Evolutionary conservation across 2,888 invertebrate genomes (phyloP).

Genomic region (Aproaerema taeniolella): DNA sequence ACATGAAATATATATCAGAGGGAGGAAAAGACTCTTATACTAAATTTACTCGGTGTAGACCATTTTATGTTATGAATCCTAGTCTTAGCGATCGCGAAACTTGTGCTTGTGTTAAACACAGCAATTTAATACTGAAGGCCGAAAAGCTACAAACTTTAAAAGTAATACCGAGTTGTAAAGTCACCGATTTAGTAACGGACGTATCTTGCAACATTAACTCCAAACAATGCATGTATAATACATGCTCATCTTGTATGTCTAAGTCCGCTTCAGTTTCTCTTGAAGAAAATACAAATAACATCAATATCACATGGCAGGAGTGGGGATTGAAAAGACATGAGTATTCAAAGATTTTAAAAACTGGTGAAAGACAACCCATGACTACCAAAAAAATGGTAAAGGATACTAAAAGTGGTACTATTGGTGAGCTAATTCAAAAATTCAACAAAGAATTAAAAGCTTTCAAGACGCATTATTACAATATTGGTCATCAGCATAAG

Average conservation of each 20-base stretch:
- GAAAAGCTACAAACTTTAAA: too few relatives aligned
- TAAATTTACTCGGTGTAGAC: too few relatives aligned
- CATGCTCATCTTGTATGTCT: constrained; percentile 16
- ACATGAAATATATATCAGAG: constrained; percentile 17
- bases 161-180: constrained; percentile 9
- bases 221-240: constrained; percentile 17
- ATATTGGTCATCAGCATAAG: too few relatives aligned
- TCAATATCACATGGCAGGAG: constrained; percentile 15
- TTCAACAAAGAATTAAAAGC: too few relatives aligned
- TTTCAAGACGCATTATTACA: too few relatives aligned
- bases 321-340: constrained; percentile 13
- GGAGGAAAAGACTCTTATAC: too few relatives aligned
- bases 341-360: constrained; percentile 11
- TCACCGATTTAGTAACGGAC: constrained; percentile 15
- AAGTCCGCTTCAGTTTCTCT: constrained; percentile 15
- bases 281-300: constrained; percentile 15
- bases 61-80: too few relatives aligned
- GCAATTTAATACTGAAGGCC: too few relatives aligned
- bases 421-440: too few relatives aligned
- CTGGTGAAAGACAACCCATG: constrained; percentile 10
- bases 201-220: constrained; percentile 14
- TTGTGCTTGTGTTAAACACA: too few relatives aligned
- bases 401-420: too few relatives aligned
- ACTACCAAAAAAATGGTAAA: constrained; percentile 15
- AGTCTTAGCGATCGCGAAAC: too few relatives aligned